Percentiles rank a stretch among this genome's conserved stretches.
These are phyloP conservation scores for Cartodere bifasciata DNA, from an alignment of 2,888 invertebrate species.

Conservation along the genomic window DNA sequence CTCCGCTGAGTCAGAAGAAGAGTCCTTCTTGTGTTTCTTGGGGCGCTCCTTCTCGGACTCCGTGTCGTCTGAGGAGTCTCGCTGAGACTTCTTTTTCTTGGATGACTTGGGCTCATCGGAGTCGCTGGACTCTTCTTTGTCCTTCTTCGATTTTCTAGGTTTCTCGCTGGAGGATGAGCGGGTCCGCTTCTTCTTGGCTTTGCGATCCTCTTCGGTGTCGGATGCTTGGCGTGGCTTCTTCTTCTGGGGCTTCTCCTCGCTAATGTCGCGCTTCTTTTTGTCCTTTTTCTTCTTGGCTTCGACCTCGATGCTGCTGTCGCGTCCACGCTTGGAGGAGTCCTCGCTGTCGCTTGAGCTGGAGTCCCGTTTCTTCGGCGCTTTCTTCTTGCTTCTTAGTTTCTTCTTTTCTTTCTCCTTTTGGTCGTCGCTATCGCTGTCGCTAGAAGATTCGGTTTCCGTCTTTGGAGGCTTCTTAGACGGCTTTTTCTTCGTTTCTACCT, in stretches of 20 bases:
- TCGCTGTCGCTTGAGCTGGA: constrained; percentile 37
- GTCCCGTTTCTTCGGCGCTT: constrained; percentile 37
- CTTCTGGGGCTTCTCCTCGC: constrained; percentile 38
- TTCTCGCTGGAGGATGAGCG: constrained; percentile 38
- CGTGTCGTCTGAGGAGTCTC: constrained; percentile 32
- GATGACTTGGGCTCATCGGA: constrained; percentile 28
- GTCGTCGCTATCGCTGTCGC: constrained; percentile 32
- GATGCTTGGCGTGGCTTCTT: constrained; percentile 45
- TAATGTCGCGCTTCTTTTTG: constrained; percentile 36
- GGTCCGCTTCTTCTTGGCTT: constrained; percentile 37
- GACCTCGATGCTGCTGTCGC: constrained; percentile 39
- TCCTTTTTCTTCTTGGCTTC: constrained; percentile 32
- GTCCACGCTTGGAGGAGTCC: constrained; percentile 34
- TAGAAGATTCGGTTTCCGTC: constrained; percentile 32
- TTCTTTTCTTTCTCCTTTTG: constrained; percentile 26
- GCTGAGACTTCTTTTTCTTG: constrained; percentile 24
- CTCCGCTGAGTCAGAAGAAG: constrained; percentile 38
- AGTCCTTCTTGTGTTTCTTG: constrained; percentile 30
- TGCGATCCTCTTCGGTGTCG: constrained; percentile 47
- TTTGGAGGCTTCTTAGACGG: constrained; percentile 29
- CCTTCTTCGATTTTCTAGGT: constrained; percentile 32
- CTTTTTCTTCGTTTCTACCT: constrained; percentile 27
- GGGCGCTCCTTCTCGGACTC: constrained; percentile 24
- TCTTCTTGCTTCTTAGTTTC: constrained; percentile 29
- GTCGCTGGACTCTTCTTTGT: constrained; percentile 30